Evolutionary conservation across 2,888 invertebrate species (phyloP).

Genomic region (Phyto melanocephala): DNA sequence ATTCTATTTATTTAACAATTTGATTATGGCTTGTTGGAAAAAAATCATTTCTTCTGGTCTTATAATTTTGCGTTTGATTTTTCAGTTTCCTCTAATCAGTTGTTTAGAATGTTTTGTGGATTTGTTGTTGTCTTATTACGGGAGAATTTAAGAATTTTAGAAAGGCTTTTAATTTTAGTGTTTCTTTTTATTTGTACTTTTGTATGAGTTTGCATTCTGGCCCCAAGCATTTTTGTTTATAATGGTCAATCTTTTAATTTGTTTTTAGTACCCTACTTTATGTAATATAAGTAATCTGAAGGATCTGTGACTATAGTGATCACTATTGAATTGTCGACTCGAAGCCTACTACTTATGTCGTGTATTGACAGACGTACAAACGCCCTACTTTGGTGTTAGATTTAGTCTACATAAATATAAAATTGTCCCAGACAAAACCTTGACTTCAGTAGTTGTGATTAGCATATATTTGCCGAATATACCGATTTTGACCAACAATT

Average conservation of each 20-base stretch:
- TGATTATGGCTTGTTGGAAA: constrained; percentile 27
- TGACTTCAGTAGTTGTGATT: too few species aligned
- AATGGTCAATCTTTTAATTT: constrained; percentile 9
- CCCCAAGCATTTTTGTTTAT: constrained; percentile 2
- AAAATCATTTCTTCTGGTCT: not conserved
- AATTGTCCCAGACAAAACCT: too few species aligned
- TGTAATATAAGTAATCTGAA: too few species aligned
- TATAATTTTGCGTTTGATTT: constrained; percentile 24
- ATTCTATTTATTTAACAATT: constrained; percentile 16
- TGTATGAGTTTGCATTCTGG: constrained; percentile 1
- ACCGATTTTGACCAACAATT: too few species aligned
- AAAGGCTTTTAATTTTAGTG: constrained; percentile 41
- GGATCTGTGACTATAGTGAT: too few species aligned
- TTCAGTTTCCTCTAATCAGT: constrained; percentile 36
- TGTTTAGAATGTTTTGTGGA: not conserved
- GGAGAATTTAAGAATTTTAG: constrained; percentile 22
- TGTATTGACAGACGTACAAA: too few species aligned
- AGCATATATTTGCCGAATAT: too few species aligned
- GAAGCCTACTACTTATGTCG: too few species aligned
- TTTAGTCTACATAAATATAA: too few species aligned
- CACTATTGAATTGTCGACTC: too few species aligned
- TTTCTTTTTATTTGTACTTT: not conserved
- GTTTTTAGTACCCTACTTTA: not conserved
- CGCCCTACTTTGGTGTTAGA: too few species aligned
- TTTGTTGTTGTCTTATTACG: not conserved